phyloP scores from a whole-genome alignment of 2,888 invertebrate species.

The Odontomyia ornata region DNA sequence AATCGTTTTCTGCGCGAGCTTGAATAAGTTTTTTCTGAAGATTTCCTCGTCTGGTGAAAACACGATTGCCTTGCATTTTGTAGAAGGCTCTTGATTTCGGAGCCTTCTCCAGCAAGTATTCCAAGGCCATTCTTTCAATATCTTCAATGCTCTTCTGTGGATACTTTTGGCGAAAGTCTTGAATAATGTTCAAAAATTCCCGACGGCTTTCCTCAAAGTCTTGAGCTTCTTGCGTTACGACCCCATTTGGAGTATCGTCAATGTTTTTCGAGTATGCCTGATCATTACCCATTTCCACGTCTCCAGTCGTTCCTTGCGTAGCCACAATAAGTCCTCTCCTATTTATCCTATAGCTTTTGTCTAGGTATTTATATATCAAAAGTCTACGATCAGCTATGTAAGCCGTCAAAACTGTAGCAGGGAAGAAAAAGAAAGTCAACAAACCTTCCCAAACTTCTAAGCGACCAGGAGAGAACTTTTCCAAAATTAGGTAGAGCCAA shows the following conservation, averaged over 20 bases:
- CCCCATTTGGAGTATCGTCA: conserved; percentile 66
- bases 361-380: conserved; percentile 79
- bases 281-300: conserved; percentile 72
- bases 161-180: conserved; percentile 88
- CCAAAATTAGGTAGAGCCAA: conserved; percentile 92
- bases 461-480: conserved; percentile 79
- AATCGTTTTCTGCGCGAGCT: conserved; percentile 84
- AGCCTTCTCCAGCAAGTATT: conserved; percentile 87
- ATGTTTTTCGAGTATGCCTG: conserved; percentile 67
- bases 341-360: conserved; percentile 85
- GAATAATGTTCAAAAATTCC: conserved; percentile 90
- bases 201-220: conserved; percentile 92
- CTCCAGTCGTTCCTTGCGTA: conserved; percentile 74
- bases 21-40: conserved; percentile 84
- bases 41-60: conserved; percentile 93
- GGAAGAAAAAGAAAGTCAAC: conserved; percentile 92
- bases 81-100: conserved; percentile 97
- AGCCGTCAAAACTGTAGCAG: conserved; percentile 91
- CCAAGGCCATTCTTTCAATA: conserved; percentile 92
- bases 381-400: conserved; percentile 89
- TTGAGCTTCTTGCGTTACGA: conserved; percentile 71
- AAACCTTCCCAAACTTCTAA: conserved; percentile 94
- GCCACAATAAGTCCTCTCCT: conserved; percentile 85
- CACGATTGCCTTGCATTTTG: conserved; percentile 93
- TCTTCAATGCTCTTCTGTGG: conserved; percentile 91